Evolutionary conservation across 2,888 invertebrate genomes (phyloP).

Genomic region (Agrochola lota): DNA sequence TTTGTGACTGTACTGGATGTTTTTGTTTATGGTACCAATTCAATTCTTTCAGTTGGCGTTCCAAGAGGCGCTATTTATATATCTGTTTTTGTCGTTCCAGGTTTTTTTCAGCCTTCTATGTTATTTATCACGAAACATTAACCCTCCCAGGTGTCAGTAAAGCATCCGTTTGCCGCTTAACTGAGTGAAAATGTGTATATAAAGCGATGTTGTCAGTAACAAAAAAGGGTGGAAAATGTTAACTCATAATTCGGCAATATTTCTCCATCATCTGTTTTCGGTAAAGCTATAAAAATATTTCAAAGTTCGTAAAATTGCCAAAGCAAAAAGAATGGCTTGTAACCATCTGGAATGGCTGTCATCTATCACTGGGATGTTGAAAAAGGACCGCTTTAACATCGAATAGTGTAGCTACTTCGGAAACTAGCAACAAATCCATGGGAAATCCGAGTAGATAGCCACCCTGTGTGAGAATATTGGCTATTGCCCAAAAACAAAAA

Average conservation of each 20-base stretch:
- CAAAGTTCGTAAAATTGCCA: neutral
- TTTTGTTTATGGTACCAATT: neutral
- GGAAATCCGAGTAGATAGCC: conserved; percentile 5
- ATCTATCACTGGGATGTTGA: conserved; percentile 4
- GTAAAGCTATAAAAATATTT: neutral
- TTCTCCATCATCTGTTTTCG: neutral
- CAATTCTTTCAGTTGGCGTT: neutral
- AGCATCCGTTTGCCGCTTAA: neutral
- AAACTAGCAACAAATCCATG: neutral
- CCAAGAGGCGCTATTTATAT: neutral
- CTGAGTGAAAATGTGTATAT: neutral
- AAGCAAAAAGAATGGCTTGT: conserved; percentile 1
- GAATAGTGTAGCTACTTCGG: conserved; percentile 8
- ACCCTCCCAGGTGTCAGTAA: neutral
- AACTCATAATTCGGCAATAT: neutral
- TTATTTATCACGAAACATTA: conserved; percentile 9
- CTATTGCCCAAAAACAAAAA: neutral
- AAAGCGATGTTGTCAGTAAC: neutral
- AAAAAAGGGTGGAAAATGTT: neutral
- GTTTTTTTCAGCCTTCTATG: neutral
- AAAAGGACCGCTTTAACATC: neutral
- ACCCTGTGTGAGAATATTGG: neutral
- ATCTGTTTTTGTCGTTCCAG: neutral
- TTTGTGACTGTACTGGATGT: neutral
- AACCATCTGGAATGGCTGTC: too few relatives aligned